Conservation (phyloP, 2,797 vertebrate species). For the Spondyliosoma cantharus region DNA sequence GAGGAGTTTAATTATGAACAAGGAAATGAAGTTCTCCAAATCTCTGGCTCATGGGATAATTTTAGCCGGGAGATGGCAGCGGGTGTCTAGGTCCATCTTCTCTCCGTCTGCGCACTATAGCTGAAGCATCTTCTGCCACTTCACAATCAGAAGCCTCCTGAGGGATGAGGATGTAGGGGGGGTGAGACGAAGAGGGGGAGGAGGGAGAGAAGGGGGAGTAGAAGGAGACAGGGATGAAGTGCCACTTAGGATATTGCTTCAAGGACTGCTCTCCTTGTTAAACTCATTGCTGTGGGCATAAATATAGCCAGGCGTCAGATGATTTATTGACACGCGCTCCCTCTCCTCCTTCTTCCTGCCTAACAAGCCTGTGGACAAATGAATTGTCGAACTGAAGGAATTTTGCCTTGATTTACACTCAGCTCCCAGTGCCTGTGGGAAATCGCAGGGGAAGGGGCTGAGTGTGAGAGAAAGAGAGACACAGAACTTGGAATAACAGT, state of each 20-base stretch:
- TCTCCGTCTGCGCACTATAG: constrained; percentile 35
- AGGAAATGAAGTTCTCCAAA: constrained; percentile 80
- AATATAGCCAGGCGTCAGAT: constrained; percentile 77
- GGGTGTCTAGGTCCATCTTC: constrained; percentile 58
- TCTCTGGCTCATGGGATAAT: constrained; percentile 76
- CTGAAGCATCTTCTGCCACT: constrained; percentile 73
- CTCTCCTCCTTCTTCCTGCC: constrained; percentile 74
- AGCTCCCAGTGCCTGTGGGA: constrained; percentile 61
- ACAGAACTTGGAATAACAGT: constrained; percentile 10
- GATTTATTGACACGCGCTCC: constrained; percentile 82
- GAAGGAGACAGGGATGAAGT: constrained; percentile 79
- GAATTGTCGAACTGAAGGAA: constrained; percentile 78
- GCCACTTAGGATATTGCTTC: constrained; percentile 86
- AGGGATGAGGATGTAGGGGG: constrained; percentile 50
- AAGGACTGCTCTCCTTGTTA: constrained; percentile 82
- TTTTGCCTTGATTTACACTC: constrained; percentile 78
- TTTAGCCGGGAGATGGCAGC: constrained; percentile 66
- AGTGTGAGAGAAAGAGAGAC: constrained; percentile 16
- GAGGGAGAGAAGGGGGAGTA: constrained; percentile 18
- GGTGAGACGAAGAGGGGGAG: constrained; percentile 32
- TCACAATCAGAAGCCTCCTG: constrained; percentile 77
- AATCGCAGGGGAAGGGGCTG: constrained; percentile 33
- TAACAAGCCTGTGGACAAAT: constrained; percentile 83
- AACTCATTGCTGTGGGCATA: constrained; percentile 81
- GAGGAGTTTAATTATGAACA: constrained; percentile 82